Base-by-base conservation (phyloP, 2,888 invertebrate species). In the Campoplex capitator region DNA sequence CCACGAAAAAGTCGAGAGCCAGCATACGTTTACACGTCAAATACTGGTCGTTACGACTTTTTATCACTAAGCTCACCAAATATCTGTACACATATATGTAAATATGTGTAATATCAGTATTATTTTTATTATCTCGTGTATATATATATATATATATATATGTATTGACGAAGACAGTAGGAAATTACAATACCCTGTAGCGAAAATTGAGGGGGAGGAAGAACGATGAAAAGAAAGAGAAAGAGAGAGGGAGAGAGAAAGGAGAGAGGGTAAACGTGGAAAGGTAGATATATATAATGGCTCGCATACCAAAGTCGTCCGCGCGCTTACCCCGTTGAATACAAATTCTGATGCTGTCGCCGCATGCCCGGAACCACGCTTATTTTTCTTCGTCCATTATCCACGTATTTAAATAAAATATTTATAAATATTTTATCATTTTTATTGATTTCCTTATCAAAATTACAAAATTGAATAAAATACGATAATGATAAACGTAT, bases 281-380 rank as follows among this genome's bases (percentile, higher is more conserved):
- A 76, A 77, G 54, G 65, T 73, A 75, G 68, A 78, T 84, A 84
- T 91, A 84, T 91, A 91, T 91, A 90, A 91, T 92, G 89, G 85
- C 42, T 90, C 91, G 92, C 93, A 92, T 93, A 91, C 92, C 93
- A 90, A 92, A 91, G 90, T 91, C 91, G 90, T 86, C 77, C 84
- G 74, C 73, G 90, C 91, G 90, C 90, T 90, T 90, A 91, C 80
- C 81, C 89, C 89, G 87, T 90, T 90, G 91, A 92, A 92, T 92
- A 91, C 92, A 92, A 91, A 91, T 91, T 92, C 88, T 84, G 73
- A 54, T 65, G 85, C 85, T 84, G 85, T 86, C 76, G 83, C 86
- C 79, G 23, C 23, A 67, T 84, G 86, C 71, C 73, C 58, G 77
- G 70, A 77, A 51, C 79, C 86, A 68, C 74, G 70, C 68, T 73